Base-by-base conservation (phyloP, 2,888 invertebrate species). In the Dicranocentrus wangi region DNA sequence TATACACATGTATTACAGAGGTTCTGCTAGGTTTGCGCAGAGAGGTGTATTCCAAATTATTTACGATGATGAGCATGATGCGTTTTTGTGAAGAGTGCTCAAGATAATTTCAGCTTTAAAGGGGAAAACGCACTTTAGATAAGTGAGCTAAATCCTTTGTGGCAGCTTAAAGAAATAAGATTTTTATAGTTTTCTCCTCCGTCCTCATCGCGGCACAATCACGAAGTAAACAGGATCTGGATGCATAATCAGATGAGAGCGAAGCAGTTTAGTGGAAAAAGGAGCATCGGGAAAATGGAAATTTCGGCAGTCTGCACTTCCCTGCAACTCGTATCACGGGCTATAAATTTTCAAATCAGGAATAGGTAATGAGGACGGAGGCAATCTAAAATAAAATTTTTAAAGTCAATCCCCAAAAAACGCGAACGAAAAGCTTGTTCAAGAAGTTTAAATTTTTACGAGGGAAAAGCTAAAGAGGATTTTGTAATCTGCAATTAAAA, bases 91-190 rank as follows among this genome's bases (percentile, higher is more conserved):
- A 19, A 10, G 10, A 51, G 51, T 8, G 39, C 47, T 47, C 55
- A 23, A 51, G 28, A 55, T 55, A 53, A 68, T 23, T 51, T 61
- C 27, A 42, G 21, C 65, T 39, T 27, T 19, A 25, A 66, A 23
- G 21, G 21, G 47, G 63, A 69, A 63, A 70, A 51, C 68, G 77
- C 77, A 78, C 77, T 78, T 78, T 53, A 78, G 77, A 78, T 78
- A 78, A 78, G 77, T 78, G 42, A 63, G 39, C 39, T 25, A 78
- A 78, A 78, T 78, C 77, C 77, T 78, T 69, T 78, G 77, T 78
- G 77, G 63, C 39, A 78, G 63, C 53, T 70, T 70, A 78, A 69
- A 55, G 55, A 69, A 69, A 69, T 53, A 53, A 70, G 53, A 78
- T 70, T 78, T 78, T 78, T 78, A 78, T 70, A 25, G 63, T 25